Evolutionary conservation across 2,797 vertebrate species (phyloP), one percentile per base, ranked within the genome.

Genomic region (Carcharodon carcharias): DNA sequence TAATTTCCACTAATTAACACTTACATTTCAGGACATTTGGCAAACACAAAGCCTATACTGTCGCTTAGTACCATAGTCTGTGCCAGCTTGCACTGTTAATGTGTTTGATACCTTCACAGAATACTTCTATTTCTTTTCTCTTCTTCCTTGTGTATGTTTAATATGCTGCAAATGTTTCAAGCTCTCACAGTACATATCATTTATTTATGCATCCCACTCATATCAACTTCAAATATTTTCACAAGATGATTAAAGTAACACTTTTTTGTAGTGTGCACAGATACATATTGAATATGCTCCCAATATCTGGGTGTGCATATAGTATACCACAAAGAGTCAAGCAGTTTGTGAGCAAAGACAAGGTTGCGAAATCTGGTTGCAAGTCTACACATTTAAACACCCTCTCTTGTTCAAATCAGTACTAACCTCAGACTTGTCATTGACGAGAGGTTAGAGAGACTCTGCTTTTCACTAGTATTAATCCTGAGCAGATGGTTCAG

Each of bases 401-500:
- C 16, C 16, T 67, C 61, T 40, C 65, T 93, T 93, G 61, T n/a
- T 31, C 61, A 93, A 93, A 65, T 93, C 91, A 45, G 61, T n/a
- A 23, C 61, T 93, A 45, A 40, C 80, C 45, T 85, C 40, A 85
- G 80, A 85, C 82, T 45, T 85, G n/a, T 93, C 91, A 40, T 40
- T 21, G 5, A 21, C 63, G 3, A 45, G 63, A 93, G 18, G 61
- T 40, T 63, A 67, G 7, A 67, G 63, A 21, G 63, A 67, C 61
- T 45, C 35, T 93, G 91, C n/a, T 65, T 65, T 93, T 23, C 91
- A 67, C n/a, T 2, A 45, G 63, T 40, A n/a, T 63, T 93, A 93
- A 93, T 93, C 91, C 91, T 45, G 56, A 67, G n/a, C 91, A 93
- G 91, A 67, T 93, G 91, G 91, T 67, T 93, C 63, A 45, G n/a